Conservation (phyloP, 2,888 invertebrate species). For the Drosophila meridiana region DNA sequence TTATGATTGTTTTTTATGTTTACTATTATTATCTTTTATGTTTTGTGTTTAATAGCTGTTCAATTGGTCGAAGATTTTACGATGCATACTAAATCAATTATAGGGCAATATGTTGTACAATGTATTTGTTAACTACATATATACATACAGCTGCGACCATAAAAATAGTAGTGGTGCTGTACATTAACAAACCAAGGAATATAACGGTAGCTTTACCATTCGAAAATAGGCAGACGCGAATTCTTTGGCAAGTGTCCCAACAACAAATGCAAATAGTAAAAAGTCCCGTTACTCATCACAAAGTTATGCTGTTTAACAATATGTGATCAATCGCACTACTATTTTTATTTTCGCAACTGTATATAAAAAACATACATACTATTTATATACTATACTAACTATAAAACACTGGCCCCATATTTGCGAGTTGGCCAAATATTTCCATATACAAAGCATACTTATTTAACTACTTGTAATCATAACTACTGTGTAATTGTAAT, state of each 20-base stretch:
- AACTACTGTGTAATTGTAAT: constrained; percentile 36
- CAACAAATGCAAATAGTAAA: no score
- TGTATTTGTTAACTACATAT: constrained; percentile 69
- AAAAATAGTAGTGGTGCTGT: no score
- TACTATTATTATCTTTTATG: constrained; percentile 18
- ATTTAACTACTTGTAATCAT: constrained; percentile 45
- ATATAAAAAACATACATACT: constrained; percentile 45
- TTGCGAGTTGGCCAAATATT: constrained; percentile 31
- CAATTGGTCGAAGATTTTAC: constrained; percentile 65
- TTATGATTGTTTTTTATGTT: constrained; percentile 13
- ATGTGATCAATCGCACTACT: no score
- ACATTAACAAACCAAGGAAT: no score
- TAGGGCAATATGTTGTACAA: constrained; percentile 72
- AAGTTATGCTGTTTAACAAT: no score
- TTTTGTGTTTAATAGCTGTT: constrained; percentile 54
- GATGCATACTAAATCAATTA: constrained; percentile 69
- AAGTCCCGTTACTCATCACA: no score
- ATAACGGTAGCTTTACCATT: no score
- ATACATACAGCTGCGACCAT: no score
- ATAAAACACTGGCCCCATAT: constrained; percentile 22
- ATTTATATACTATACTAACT: constrained; percentile 34
- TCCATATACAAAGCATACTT: constrained; percentile 43
- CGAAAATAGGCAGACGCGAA: no score
- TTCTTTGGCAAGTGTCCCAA: no score
- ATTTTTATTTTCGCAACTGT: no score